Conservation (phyloP, 2,797 vertebrate genomes). For the Trichosurus vulpecula region DNA sequence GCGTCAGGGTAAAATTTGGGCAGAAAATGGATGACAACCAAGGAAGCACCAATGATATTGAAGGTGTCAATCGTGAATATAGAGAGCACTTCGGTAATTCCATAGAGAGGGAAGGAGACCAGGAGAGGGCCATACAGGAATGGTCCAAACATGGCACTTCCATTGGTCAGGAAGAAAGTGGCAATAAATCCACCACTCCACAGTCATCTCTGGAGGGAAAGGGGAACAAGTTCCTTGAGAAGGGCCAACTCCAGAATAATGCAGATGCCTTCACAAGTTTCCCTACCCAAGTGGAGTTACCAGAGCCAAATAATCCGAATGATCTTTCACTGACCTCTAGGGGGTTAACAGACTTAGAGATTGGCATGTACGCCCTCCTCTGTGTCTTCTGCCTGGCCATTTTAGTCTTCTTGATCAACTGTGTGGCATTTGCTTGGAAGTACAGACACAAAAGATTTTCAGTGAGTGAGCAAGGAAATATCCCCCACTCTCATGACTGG, state of each 20-base stretch:
- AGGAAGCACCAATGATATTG: conserved; percentile 85
- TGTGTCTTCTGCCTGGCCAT: conserved; percentile 98
- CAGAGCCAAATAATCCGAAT: conserved; percentile 83
- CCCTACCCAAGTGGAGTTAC: conserved; percentile 90
- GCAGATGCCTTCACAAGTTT: conserved; percentile 88
- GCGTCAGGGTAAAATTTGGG: conserved; percentile 91
- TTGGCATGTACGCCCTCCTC: conserved; percentile 97
- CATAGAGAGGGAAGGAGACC: conserved; percentile 85
- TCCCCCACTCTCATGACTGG: conserved; percentile 98
- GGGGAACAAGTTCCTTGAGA: conserved; percentile 82
- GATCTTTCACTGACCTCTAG: conserved; percentile 91
- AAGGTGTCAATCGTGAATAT: conserved; percentile 81
- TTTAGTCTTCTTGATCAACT: conserved; percentile 97
- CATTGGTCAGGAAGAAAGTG: conserved; percentile 85
- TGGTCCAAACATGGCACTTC: conserved; percentile 87
- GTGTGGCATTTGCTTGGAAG: conserved; percentile 96
- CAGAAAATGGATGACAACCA: conserved; percentile 81
- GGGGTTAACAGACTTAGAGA: conserved; percentile 95
- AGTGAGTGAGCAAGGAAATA: conserved; percentile 93
- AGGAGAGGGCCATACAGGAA: conserved; percentile 84
- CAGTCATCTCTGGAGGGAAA: conserved; percentile 85
- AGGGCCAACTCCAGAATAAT: conserved; percentile 84
- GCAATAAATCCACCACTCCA: conserved; percentile 90
- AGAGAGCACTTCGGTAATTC: conserved; percentile 89
- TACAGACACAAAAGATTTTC: conserved; percentile 97